Evolutionary conservation across 2,113 vertebrate genomes (phyloP), one percentile per base, ranked within the genome.

Genomic region (Odontesthes bonariensis): DNA sequence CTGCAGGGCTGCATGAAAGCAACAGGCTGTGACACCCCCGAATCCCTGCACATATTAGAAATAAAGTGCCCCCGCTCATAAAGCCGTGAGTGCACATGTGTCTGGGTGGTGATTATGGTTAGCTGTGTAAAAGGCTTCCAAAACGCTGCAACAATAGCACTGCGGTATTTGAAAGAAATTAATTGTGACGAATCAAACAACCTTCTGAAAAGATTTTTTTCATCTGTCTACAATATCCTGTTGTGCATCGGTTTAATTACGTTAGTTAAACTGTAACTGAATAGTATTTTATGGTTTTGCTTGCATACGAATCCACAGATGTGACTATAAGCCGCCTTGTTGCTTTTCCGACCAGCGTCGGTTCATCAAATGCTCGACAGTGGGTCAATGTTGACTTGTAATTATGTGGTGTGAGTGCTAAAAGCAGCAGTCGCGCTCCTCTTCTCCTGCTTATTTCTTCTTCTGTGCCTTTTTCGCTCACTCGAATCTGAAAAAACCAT

Each of bases 341-440:
- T 42, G 74, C 68, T 83, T 22, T 44, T 52, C 19, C 58, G 53
- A 78, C 63, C 73, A 31, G 67, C n/a, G 16, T 59, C 63, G 72
- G 35, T 70, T 74, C 31, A 44, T 81, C 42, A 23, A 3, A n/a
- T 10, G 27, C 74, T 77, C 65, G 84, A 91, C 88, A 75, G 69
- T 81, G 84, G 85, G 88, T 91, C 86, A 22, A 54, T 44, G 60
- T 69, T 72, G 87, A 89, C 87, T 91, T 77, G 82, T 89, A 76
- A 79, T 60, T 77, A 68, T 72, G 62, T 10, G 27, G 19, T 51
- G 42, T 69, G 66, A 62, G 57, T 2, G 58, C 67, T 58, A 22
- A 65, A 32, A 52, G 32, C 63, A 35, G 46, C 81, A 5, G 42
- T 46, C 66, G 11, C 60, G 31, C 62, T 54, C 51, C 17, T 69